Conservation (phyloP, 23 tunicate genomes). For the Halocynthia roretzi region DNA sequence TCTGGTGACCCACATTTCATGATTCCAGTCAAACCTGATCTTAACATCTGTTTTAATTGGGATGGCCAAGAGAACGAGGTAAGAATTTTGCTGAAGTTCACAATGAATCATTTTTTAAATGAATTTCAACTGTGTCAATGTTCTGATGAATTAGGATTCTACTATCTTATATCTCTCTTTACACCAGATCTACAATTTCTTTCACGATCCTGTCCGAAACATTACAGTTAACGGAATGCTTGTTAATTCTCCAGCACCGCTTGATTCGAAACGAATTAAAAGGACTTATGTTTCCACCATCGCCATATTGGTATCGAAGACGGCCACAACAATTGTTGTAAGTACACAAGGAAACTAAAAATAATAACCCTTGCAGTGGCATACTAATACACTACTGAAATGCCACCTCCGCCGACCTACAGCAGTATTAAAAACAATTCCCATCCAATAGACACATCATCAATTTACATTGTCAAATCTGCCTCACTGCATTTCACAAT, state of each 20-base stretch:
- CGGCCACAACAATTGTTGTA: conserved; percentile 10
- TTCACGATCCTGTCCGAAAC: conserved; percentile 31
- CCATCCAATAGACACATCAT: too few relatives aligned
- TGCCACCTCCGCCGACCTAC: too few relatives aligned
- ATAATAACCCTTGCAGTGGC: too few relatives aligned
- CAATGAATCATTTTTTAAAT: background rate
- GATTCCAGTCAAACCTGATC: conserved; percentile 35
- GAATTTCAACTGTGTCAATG: background rate
- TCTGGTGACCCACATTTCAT: conserved; percentile 87
- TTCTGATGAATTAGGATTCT: too few relatives aligned
- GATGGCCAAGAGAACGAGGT: conserved; percentile 60
- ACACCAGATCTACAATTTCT: conserved; percentile 46
- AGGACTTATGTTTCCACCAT: conserved; percentile 43
- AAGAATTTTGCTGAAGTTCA: background rate
- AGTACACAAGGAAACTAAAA: background rate
- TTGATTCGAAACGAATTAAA: conserved; percentile 2
- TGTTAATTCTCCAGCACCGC: conserved; percentile 30
- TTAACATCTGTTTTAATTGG: conserved; percentile 76
- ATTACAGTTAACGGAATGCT: conserved; percentile 49
- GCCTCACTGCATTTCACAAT: too few relatives aligned
- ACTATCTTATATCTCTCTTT: background rate
- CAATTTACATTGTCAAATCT: too few relatives aligned
- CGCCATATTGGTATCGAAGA: conserved; percentile 16
- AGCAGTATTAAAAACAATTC: too few relatives aligned
- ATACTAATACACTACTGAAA: too few relatives aligned